A percentile compares a stretch with the other conserved stretches of the same genome.
phyloP scores from a whole-genome alignment of 2,888 invertebrate species.

The Spodoptera exigua region DNA sequence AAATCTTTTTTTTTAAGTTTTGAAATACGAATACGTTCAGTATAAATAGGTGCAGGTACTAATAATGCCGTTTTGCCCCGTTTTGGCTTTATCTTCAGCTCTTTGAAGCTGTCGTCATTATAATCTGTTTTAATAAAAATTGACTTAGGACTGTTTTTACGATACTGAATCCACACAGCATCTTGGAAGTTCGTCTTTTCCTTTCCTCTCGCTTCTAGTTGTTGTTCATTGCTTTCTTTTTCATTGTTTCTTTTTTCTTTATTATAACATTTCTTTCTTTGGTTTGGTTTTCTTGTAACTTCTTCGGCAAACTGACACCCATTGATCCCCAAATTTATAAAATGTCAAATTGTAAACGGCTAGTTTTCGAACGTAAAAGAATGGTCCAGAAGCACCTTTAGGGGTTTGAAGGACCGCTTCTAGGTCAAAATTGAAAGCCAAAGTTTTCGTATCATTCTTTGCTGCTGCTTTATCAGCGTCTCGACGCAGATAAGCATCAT shows the following conservation, averaged over 20 bases:
- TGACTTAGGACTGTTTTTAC: slow-evolving; percentile 25
- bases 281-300: too few species aligned
- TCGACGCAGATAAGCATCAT: slow-evolving; percentile 36
- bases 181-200: slow-evolving; percentile 19
- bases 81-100: slow-evolving; percentile 19
- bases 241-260: slow-evolving; percentile 4
- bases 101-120: slow-evolving; percentile 16
- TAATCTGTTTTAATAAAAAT: slow-evolving; percentile 10
- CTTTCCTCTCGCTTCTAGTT: slow-evolving; percentile 1
- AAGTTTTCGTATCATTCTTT: slow-evolving; percentile 43
- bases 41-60: background rate
- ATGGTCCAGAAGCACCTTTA: too few species aligned
- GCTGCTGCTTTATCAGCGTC: slow-evolving; percentile 59
- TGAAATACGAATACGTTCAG: slow-evolving; percentile 7
- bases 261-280: too few species aligned
- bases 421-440: slow-evolving; percentile 51
- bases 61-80: slow-evolving; percentile 1
- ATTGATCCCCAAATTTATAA: slow-evolving; percentile 61
- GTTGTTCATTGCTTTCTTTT: slow-evolving; percentile 6
- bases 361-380: too few species aligned
- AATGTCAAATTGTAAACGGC: slow-evolving; percentile 65
- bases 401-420: slow-evolving; percentile 49
- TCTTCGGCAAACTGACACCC: slow-evolving; percentile 14
- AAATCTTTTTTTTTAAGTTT: slow-evolving; percentile 13
- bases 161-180: slow-evolving; percentile 33